Evolutionary conservation across 1,140 invertebrate genomes (phyloP).

Genomic region (Saxidomus purpurata): DNA sequence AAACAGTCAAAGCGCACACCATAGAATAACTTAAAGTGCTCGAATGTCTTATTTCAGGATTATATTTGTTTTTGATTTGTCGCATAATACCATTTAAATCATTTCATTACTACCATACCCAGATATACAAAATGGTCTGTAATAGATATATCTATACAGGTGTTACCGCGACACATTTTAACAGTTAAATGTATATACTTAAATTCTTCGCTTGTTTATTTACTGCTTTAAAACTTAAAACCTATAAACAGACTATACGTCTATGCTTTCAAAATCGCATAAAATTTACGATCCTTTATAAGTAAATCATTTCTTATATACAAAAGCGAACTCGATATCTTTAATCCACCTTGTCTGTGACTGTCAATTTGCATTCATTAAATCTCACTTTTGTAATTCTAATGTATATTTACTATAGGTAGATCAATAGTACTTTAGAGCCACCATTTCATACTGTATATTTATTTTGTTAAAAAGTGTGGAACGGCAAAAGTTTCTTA

Average conservation of each 20-base stretch:
- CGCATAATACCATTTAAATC: too few species aligned
- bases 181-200: too few species aligned
- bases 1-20: too few species aligned
- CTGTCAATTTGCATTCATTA: constrained; percentile 54
- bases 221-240: not conserved
- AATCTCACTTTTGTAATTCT: constrained; percentile 61
- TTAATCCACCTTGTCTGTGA: constrained; percentile 32
- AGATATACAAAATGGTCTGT: too few species aligned
- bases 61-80: too few species aligned
- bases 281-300: constrained; percentile 24
- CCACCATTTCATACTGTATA: constrained; percentile 34
- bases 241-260: not conserved
- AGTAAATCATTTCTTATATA: constrained; percentile 28
- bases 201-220: too few species aligned
- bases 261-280: not conserved
- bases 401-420: constrained; percentile 58
- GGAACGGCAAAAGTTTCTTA: constrained; percentile 18
- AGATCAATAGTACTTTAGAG: constrained; percentile 48
- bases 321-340: constrained; percentile 30
- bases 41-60: too few species aligned
- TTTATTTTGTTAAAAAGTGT: constrained; percentile 56
- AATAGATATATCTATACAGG: too few species aligned
- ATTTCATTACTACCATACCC: too few species aligned
- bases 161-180: too few species aligned
- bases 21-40: too few species aligned